Evolutionary conservation across 2,888 invertebrate genomes (phyloP).

Genomic region (Meganola albula): DNA sequence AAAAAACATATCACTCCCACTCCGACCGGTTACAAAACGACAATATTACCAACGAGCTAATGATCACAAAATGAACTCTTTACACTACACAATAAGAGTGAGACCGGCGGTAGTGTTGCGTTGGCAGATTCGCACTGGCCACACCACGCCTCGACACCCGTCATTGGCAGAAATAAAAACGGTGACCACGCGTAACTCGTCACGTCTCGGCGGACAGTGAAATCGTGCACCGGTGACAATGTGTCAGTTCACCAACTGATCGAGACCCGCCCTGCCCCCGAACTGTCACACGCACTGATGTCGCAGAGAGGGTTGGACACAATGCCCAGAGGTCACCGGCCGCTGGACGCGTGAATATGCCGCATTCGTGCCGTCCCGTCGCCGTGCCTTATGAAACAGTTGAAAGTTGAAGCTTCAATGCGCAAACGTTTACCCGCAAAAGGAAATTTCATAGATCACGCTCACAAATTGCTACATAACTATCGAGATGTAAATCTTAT

Average conservation of each 20-base stretch:
- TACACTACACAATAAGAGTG: conserved; percentile 39
- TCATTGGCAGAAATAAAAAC: conserved; percentile 79
- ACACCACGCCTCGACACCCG: conserved; percentile 75
- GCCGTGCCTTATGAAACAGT: conserved; percentile 75
- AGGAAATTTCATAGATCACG: conserved; percentile 73
- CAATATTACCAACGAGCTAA: conserved; percentile 36
- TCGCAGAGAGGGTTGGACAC: conserved; percentile 14
- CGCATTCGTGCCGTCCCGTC: conserved; percentile 51
- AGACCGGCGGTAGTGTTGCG: conserved; percentile 29
- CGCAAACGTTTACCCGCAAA: conserved; percentile 68
- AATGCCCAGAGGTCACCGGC: conserved; percentile 36
- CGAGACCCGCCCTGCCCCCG: conserved; percentile 33
- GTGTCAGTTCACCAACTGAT: conserved; percentile 54
- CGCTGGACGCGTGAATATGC: conserved; percentile 48
- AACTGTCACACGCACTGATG: conserved; percentile 16
- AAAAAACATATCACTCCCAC: conserved; percentile 76
- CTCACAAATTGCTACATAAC: conserved; percentile 70
- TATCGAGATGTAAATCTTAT: conserved; percentile 70
- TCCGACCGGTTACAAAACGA: conserved; percentile 50
- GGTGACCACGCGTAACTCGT: conserved; percentile 75
- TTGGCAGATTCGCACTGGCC: conserved; percentile 50
- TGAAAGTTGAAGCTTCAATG: conserved; percentile 70
- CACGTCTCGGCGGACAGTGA: conserved; percentile 73
- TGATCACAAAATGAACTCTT: conserved; percentile 41
- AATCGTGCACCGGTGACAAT: conserved; percentile 75